Base-by-base conservation (phyloP, 2,888 invertebrate species). In the Myopa tessellatipennis region DNA sequence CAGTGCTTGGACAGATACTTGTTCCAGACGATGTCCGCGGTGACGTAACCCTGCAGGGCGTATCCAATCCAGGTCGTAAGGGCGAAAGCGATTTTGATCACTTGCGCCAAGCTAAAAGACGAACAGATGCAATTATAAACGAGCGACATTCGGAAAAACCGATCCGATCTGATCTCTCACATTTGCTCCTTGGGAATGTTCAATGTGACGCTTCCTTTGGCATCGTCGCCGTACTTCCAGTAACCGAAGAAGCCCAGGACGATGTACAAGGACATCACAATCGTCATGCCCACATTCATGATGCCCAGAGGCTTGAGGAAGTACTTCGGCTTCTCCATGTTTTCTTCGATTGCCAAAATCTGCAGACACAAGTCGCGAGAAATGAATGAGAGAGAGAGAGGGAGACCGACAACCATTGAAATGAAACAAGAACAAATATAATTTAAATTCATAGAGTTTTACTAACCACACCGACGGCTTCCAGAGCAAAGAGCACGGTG, bases 21-120 rank as follows among this genome's bases (percentile, higher is more conserved):
- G 75, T 86, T 82, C 96, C 97, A 98, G 81, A 98, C 94, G 79
- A 99, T 97, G 84, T 96, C 95, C 92, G 98, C 95, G 0, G 99
- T 98, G 4, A 99, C 99, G 90, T 98, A 99, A 89, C 99, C 98
- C 89, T 99, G 98, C n/a, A 99, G 91, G 55, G 96, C 95, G 90
- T 98, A 99, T 0, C 98, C 96, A 83, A 98, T 93, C 91, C 98
- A 97, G 70, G 98, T 96, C 26, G 95, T 95, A 0, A 95, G 89
- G 0, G 95, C 95, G 78, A 96, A 95, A 93, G 95, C 94, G 50
- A 95, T 83, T 85, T 96, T 95, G 0, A 95, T 94, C n/a, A 93
- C 92, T 85, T 95, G 95, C 0, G 95, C 95, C 84, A 94, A 90
- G 26, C 95, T 88, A 74, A 0, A 79, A 45, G 45, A 45, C 7